Percentiles rank a stretch among this genome's conserved stretches.
Evolutionary conservation across 2,113 vertebrate genomes (phyloP).

Genomic region (Leiothrix lutea): DNA sequence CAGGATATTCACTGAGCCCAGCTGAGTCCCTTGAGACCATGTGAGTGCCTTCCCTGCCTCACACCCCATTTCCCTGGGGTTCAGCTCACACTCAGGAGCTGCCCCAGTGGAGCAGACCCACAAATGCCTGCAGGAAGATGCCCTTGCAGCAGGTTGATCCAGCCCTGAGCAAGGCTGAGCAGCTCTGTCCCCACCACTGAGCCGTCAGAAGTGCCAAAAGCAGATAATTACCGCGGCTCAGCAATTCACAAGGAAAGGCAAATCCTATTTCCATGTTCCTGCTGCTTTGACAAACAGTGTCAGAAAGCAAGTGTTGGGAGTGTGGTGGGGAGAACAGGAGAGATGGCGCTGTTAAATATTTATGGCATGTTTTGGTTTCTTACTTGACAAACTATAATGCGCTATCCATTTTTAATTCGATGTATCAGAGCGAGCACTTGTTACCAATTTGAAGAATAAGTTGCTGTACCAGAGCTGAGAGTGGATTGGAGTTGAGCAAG

Average conservation of each 20-base stretch:
- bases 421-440: conserved; percentile 68
- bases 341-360: conserved; percentile 68
- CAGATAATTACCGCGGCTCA: conserved; percentile 21
- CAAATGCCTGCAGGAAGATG: background rate
- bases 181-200: background rate
- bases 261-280: conserved; percentile 51
- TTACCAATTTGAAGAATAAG: conserved; percentile 65
- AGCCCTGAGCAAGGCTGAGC: background rate
- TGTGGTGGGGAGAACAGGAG: background rate
- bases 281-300: conserved; percentile 59
- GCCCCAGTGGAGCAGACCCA: background rate
- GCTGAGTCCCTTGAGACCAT: background rate
- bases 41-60: background rate
- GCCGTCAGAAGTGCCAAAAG: conserved; percentile 24
- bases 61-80: background rate
- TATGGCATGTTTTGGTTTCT: conserved; percentile 68
- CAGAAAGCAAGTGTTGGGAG: conserved; percentile 14
- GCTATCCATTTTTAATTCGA: conserved; percentile 74
- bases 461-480: conserved; percentile 1
- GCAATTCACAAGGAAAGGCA: conserved; percentile 51
- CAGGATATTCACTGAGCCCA: background rate
- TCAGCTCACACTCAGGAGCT: background rate
- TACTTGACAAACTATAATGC: conserved; percentile 71
- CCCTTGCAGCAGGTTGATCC: background rate
- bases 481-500: background rate